Evolutionary conservation across 2,113 vertebrate species (phyloP), one percentile per base, ranked within the genome.

Genomic region (Narcine bancroftii): DNA sequence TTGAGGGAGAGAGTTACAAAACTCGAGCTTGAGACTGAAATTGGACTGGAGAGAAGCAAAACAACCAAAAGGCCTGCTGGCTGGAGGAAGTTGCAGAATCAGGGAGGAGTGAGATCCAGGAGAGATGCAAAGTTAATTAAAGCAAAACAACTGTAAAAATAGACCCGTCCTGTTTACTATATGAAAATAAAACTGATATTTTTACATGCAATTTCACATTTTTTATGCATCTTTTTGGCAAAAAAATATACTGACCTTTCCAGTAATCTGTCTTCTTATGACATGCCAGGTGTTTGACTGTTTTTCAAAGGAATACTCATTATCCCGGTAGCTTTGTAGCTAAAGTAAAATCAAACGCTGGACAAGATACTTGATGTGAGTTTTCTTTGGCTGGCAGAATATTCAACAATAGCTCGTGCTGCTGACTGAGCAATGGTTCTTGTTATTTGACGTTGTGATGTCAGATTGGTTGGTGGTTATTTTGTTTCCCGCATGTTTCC

Each of bases 391-490:
- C 13, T 6, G 50, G 47, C 29, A 26, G 47, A 83, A 33, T 83
- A 53, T 83, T 45, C 3, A 47, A 29, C 47, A 33, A 53, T 45
- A 83, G 79, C 3, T 47, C 50, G 79, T 33, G 47, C 11, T 11
- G 39, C 5, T 33, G n/a, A n/a, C 53, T 36, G n/a, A 60, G 33
- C 33, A 9, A 13, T 53, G 60, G 81, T 53, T n/a, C 15, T 21
- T 50, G 45, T 29, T 81, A 3, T 87, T 56, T 60, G 81, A n/a
- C 56, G 53, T 60, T 60, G 53, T 60, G 81, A 19, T 87, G 81
- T 87, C 81, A 87, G 53, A 87, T 60, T 87, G 50, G 56, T 60
- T 63, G 13, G 33, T 87, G 81, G 81, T 60, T 87, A 63, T 36
- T 60, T 36, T 60, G 81, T 39, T 87, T 60, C 19, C 81, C 53